phyloP scores from a whole-genome alignment of 1,140 invertebrate species.

The Dufourea novaeangliae region DNA sequence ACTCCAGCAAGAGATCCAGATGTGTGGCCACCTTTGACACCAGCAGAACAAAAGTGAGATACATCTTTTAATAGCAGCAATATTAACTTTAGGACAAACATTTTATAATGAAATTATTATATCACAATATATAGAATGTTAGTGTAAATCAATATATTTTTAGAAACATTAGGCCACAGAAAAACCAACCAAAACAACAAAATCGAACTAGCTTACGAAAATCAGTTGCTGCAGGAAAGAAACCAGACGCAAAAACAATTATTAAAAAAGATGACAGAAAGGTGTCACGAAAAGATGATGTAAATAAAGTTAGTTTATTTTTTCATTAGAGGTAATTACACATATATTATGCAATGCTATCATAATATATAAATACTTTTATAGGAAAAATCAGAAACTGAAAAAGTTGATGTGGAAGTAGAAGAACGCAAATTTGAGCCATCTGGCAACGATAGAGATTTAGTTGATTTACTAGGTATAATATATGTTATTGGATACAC shows the following conservation, averaged over 20 bases:
- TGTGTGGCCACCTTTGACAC: slow-evolving; percentile 95
- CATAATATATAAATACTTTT: slow-evolving; percentile 47
- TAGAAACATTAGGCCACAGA: slow-evolving; percentile 74
- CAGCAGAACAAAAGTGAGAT: slow-evolving; percentile 86
- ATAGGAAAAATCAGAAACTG: slow-evolving; percentile 84
- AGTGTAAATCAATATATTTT: slow-evolving; percentile 27
- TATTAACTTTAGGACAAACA: neutral
- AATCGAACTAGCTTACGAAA: slow-evolving; percentile 78
- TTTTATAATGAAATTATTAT: slow-evolving; percentile 14
- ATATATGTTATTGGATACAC: slow-evolving; percentile 32
- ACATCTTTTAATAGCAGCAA: neutral
- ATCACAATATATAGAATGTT: slow-evolving; percentile 18
- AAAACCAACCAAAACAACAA: slow-evolving; percentile 81
- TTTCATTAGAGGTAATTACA: neutral
- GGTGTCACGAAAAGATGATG: slow-evolving; percentile 78
- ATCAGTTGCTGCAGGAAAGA: slow-evolving; percentile 72
- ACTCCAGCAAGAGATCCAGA: slow-evolving; percentile 90
- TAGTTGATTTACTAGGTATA: slow-evolving; percentile 94
- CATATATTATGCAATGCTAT: neutral
- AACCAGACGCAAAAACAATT: slow-evolving; percentile 78
- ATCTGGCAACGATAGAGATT: slow-evolving; percentile 93
- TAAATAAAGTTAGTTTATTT: slow-evolving; percentile 71
- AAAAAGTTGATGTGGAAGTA: slow-evolving; percentile 86
- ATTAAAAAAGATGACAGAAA: slow-evolving; percentile 84
- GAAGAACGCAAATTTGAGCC: slow-evolving; percentile 96